A percentile compares a stretch with the other conserved stretches of the same genome.
phyloP scores from a whole-genome alignment of 1,140 invertebrate genomes.

The Aphis craccivora region DNA sequence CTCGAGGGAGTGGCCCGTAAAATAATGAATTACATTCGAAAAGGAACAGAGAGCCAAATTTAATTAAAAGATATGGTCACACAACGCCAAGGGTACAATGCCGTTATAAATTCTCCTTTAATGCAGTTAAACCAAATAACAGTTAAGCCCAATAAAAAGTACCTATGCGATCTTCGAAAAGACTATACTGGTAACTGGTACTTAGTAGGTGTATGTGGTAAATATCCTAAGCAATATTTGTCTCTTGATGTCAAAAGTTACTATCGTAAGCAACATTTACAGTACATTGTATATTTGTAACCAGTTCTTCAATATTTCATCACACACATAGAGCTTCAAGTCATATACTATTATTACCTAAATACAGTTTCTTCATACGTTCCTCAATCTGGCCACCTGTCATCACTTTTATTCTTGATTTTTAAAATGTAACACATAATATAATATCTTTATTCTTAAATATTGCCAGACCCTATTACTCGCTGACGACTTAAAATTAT shows the following conservation, averaged over 20 bases:
- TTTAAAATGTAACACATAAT: too few species aligned
- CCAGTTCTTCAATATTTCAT: too few species aligned
- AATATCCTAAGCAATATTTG: background rate
- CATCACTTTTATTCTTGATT: too few species aligned
- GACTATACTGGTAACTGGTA: background rate
- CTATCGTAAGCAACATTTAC: background rate
- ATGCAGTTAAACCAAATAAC: background rate
- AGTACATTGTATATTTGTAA: background rate
- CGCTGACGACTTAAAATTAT: too few species aligned
- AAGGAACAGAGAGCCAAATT: constrained; percentile 8
- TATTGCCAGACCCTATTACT: too few species aligned
- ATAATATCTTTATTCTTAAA: too few species aligned
- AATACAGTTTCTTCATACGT: too few species aligned
- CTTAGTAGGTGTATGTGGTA: background rate
- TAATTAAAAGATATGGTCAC: constrained; percentile 16
- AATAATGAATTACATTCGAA: constrained; percentile 18
- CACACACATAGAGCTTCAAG: too few species aligned
- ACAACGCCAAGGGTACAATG: background rate
- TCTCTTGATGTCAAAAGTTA: background rate
- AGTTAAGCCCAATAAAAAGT: background rate
- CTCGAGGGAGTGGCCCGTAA: constrained; percentile 8
- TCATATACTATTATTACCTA: too few species aligned
- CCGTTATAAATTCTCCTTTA: constrained; percentile 1
- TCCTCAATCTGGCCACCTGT: too few species aligned
- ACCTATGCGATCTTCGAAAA: background rate